Conservation (phyloP, 2,888 invertebrate species). For the Drosophila neotestacea region DNA sequence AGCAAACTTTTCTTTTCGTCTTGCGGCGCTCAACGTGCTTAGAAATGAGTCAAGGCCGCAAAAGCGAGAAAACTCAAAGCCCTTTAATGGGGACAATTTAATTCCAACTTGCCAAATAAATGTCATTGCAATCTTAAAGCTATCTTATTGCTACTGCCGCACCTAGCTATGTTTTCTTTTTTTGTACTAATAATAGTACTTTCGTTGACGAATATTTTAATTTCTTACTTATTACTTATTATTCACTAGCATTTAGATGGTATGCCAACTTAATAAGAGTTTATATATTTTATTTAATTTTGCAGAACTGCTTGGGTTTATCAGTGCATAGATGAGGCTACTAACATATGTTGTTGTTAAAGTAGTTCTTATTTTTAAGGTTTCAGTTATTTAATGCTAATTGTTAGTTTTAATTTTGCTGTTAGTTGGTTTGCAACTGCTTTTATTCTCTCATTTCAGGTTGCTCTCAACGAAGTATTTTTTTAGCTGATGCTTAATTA, state of each 20-base stretch:
- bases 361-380: too few relatives aligned
- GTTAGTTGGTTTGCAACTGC: not conserved
- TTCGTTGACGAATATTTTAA: too few relatives aligned
- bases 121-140: slow-evolving; percentile 18
- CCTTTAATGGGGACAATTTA: slow-evolving; percentile 21
- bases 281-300: too few relatives aligned
- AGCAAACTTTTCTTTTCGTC: slow-evolving; percentile 44
- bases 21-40: slow-evolving; percentile 14
- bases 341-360: too few relatives aligned
- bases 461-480: slow-evolving; percentile 18
- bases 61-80: slow-evolving; percentile 4
- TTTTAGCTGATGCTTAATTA: slow-evolving; percentile 19
- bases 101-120: slow-evolving; percentile 1
- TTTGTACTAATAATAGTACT: not conserved
- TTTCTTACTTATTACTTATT: not conserved
- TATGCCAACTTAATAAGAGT: too few relatives aligned
- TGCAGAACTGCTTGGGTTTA: too few relatives aligned
- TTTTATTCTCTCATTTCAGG: not conserved
- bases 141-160: not conserved
- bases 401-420: too few relatives aligned
- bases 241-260: too few relatives aligned
- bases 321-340: too few relatives aligned
- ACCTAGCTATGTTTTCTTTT: not conserved
- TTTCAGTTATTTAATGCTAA: too few relatives aligned
- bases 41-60: slow-evolving; percentile 27